A percentile compares a stretch with the other conserved stretches of the same genome.
Evolutionary conservation across 1,140 invertebrate species (phyloP).

Genomic region (Protaetia brevitarsis): DNA sequence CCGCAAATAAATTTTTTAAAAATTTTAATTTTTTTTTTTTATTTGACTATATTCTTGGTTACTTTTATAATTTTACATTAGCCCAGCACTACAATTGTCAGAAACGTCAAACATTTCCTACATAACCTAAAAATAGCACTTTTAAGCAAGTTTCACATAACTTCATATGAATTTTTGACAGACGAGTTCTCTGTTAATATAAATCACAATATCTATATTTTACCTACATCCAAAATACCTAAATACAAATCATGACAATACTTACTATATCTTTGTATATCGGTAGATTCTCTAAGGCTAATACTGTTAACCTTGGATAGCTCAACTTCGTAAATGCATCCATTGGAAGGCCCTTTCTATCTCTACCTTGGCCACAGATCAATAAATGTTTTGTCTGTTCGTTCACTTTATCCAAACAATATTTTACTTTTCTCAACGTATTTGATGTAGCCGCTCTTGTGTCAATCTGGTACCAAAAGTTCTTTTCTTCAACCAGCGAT

Average conservation of each 20-base stretch:
- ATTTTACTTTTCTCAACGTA: slow-evolving; percentile 32
- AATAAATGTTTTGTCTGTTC: slow-evolving; percentile 32
- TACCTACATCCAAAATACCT: slow-evolving; percentile 15
- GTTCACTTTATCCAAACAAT: slow-evolving; percentile 29
- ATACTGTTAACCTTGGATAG: slow-evolving; percentile 32
- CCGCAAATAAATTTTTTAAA: too few species aligned
- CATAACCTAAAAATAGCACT: not conserved
- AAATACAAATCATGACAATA: not conserved
- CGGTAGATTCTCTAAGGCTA: slow-evolving; percentile 38
- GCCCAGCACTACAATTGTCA: too few species aligned
- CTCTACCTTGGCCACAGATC: slow-evolving; percentile 29
- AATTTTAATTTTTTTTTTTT: too few species aligned
- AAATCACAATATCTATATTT: not conserved
- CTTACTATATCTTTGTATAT: slow-evolving; percentile 32
- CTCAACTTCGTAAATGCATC: slow-evolving; percentile 15
- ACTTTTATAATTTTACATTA: too few species aligned
- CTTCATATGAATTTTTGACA: slow-evolving; percentile 14
- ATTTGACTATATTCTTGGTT: too few species aligned
- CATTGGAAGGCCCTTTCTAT: slow-evolving; percentile 23
- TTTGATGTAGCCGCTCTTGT: slow-evolving; percentile 30
- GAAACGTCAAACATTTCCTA: too few species aligned
- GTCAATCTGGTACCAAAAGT: slow-evolving; percentile 37
- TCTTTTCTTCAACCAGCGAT: slow-evolving; percentile 31
- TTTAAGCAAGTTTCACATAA: not conserved
- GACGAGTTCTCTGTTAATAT: too few species aligned